A percentile compares a stretch with the other conserved stretches of the same genome.
Evolutionary conservation across 2,113 vertebrate species (phyloP).

Genomic region (Paradoxurus hermaphroditus): DNA sequence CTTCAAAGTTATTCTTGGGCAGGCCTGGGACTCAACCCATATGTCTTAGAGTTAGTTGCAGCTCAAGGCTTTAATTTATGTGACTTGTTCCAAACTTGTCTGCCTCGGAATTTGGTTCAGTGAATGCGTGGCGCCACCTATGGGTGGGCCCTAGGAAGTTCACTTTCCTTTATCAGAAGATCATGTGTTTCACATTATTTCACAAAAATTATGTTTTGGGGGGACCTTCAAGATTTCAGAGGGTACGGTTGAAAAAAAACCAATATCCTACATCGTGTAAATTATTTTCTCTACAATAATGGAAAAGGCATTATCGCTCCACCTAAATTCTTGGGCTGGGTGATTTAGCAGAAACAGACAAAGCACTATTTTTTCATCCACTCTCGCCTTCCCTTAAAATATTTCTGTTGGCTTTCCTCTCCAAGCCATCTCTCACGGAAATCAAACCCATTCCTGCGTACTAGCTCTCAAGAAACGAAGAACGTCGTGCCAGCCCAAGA

Average conservation of each 20-base stretch:
- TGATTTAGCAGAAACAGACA: neutral
- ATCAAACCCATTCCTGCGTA: neutral
- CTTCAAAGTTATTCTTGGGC: constrained; percentile 77
- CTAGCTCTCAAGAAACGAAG: neutral
- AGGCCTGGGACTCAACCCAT: constrained; percentile 72
- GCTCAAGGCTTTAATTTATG: constrained; percentile 52
- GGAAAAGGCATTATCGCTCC: neutral
- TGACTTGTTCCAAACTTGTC: constrained; percentile 35
- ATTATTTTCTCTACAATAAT: neutral
- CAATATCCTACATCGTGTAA: neutral
- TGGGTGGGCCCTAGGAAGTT: constrained; percentile 51
- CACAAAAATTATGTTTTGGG: neutral
- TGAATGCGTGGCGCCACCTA: constrained; percentile 84
- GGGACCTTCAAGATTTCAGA: neutral
- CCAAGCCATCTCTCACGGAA: neutral
- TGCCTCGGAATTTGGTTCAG: neutral
- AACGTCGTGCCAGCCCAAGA: neutral
- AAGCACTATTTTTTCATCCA: neutral
- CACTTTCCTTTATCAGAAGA: neutral
- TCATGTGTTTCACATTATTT: neutral
- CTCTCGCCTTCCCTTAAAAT: neutral
- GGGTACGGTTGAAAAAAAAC: neutral
- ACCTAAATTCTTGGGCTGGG: neutral
- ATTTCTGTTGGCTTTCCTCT: neutral
- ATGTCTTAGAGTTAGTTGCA: constrained; percentile 50